A percentile compares a stretch with the other conserved stretches of the same genome.
Evolutionary conservation across 2,888 invertebrate genomes (phyloP).

Genomic region (Rhingia campestris): DNA sequence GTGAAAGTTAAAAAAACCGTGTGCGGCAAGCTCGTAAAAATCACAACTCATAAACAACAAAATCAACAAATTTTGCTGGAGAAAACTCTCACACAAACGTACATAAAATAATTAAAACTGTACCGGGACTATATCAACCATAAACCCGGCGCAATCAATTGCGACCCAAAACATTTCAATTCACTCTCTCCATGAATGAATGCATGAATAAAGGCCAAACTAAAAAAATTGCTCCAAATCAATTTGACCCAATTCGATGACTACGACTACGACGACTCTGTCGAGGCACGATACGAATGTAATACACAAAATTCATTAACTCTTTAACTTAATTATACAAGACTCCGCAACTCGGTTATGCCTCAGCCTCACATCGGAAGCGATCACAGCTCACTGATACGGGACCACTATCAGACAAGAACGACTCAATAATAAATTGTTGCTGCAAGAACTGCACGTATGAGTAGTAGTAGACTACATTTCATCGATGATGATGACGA

Average conservation of each 20-base stretch:
- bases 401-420: constrained; percentile 33
- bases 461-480: background rate
- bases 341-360: constrained; percentile 9
- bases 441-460: constrained; percentile 21
- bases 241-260: constrained; percentile 62
- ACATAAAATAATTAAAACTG: constrained; percentile 30
- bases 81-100: background rate
- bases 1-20: constrained; percentile 31
- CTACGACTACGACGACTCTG: background rate
- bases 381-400: constrained; percentile 63
- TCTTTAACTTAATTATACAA: constrained; percentile 59
- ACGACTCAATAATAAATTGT: constrained; percentile 31
- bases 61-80: background rate
- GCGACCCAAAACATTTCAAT: constrained; percentile 33
- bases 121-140: constrained; percentile 25
- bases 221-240: constrained; percentile 52
- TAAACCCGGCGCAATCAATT: constrained; percentile 40
- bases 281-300: constrained; percentile 15
- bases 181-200: constrained; percentile 41
- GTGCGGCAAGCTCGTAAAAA: constrained; percentile 8
- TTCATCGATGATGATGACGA: background rate
- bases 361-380: constrained; percentile 45
- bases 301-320: constrained; percentile 55
- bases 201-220: constrained; percentile 7
- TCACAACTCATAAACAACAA: background rate